Percentiles rank a stretch among this genome's conserved stretches.
Conservation (phyloP, 2,888 invertebrate species). For the Hypsopygia costalis region DNA sequence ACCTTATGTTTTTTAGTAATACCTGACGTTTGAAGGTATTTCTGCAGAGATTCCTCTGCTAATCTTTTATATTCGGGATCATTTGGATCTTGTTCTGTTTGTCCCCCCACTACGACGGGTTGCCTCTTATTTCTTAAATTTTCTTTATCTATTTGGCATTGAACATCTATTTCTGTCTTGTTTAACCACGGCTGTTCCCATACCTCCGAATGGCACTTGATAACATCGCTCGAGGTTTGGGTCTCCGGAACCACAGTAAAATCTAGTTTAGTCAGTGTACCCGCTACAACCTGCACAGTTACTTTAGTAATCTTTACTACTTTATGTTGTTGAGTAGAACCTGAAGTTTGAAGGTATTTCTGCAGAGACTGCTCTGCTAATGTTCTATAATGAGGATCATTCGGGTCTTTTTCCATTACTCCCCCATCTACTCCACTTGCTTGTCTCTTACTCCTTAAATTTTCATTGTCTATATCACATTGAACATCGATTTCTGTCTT, state of each 20-base stretch:
- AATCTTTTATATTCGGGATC: too few relatives aligned
- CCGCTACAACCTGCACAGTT: conserved; percentile 66
- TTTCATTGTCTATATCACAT: conserved; percentile 18
- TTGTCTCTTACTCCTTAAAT: background rate
- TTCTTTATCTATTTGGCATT: conserved; percentile 18
- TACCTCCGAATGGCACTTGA: conserved; percentile 28
- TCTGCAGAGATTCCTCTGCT: too few relatives aligned
- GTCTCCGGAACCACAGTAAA: conserved; percentile 56
- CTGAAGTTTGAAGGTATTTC: conserved; percentile 28
- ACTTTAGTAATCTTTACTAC: conserved; percentile 51
- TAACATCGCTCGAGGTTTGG: conserved; percentile 4
- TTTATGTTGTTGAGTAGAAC: conserved; percentile 20
- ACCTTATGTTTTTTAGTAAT: too few relatives aligned
- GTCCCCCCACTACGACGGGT: too few relatives aligned
- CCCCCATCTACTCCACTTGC: conserved; percentile 8
- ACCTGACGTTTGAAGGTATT: too few relatives aligned
- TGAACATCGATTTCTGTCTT: too few relatives aligned
- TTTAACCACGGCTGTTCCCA: conserved; percentile 72
- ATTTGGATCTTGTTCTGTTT: too few relatives aligned
- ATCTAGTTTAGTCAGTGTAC: conserved; percentile 69
- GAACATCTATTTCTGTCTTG: conserved; percentile 23
- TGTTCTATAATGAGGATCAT: conserved; percentile 24
- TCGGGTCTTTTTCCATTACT: conserved; percentile 18
- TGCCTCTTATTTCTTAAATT: too few relatives aligned
- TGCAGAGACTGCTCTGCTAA: conserved; percentile 35